These are phyloP conservation scores for Drosophila monieri DNA, from an alignment of 2,888 invertebrate genomes.

Conservation along the genomic window DNA sequence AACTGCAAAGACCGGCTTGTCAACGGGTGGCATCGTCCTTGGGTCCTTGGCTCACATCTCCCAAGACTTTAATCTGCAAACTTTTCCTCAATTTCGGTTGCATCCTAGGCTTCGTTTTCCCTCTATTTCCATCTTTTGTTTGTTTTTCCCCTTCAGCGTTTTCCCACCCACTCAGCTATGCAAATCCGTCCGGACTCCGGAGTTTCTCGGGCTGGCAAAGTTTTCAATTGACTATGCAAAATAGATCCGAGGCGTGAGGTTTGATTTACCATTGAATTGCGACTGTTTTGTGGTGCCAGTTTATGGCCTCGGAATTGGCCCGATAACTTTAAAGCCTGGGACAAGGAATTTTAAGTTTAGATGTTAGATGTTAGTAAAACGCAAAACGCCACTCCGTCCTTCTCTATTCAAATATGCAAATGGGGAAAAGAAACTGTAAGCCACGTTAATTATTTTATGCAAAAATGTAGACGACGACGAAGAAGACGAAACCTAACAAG, in stretches of 20 bases:
- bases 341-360: constrained; percentile 21
- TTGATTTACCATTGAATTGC: constrained; percentile 25
- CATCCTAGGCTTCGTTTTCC: constrained; percentile 10
- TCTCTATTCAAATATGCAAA: constrained; percentile 61
- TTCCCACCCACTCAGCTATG: constrained; percentile 19
- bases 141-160: not conserved
- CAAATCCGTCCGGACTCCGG: constrained; percentile 23
- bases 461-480: constrained; percentile 18
- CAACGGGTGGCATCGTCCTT: constrained; percentile 14
- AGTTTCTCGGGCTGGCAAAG: constrained; percentile 29
- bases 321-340: constrained; percentile 2
- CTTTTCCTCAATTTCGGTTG: constrained; percentile 20
- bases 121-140: constrained; percentile 6
- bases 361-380: not conserved
- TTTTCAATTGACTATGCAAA: constrained; percentile 56
- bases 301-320: constrained; percentile 14
- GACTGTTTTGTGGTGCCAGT: constrained; percentile 20
- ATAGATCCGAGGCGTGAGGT: constrained; percentile 23
- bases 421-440: constrained; percentile 51
- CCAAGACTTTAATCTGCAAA: constrained; percentile 24
- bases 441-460: constrained; percentile 73
- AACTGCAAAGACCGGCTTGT: constrained; percentile 30
- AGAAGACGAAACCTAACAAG: constrained; percentile 52
- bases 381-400: not conserved
- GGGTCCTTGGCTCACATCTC: constrained; percentile 3